These are phyloP conservation scores for Aelia acuminata DNA, from an alignment of 2,888 invertebrate genomes.

Conservation along the genomic window DNA sequence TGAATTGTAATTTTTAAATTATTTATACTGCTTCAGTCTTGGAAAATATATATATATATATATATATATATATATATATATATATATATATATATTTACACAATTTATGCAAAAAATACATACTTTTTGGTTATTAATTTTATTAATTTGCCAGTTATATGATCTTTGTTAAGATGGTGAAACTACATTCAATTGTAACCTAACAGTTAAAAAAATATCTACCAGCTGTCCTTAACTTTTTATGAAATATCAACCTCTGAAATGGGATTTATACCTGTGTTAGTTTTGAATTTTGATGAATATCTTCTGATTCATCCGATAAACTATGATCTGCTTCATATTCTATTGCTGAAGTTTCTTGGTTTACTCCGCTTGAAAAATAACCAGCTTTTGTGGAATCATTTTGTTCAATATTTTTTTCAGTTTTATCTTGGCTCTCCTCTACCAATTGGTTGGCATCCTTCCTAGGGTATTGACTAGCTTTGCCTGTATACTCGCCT, in stretches of 20 bases:
- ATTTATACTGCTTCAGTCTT: background rate
- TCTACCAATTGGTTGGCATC: background rate
- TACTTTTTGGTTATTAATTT: no score
- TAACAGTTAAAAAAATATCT: background rate
- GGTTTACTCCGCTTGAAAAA: background rate
- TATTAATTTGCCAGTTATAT: background rate
- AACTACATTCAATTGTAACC: background rate
- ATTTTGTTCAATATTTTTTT: background rate
- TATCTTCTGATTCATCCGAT: constrained; percentile 48
- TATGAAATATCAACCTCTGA: background rate
- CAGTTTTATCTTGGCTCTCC: constrained; percentile 2
- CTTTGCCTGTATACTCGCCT: constrained; percentile 62
- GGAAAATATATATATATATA: no score
- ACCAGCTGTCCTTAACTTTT: background rate
- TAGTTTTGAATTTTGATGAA: constrained; percentile 3
- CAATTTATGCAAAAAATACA: no score
- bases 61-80: no score
- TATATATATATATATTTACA: no score
- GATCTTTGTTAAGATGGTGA: background rate
- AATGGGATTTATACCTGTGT: background rate
- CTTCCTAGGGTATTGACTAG: constrained; percentile 63
- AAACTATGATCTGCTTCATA: background rate
- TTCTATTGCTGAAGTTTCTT: background rate
- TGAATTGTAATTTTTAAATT: background rate
- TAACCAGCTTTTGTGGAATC: background rate